Conservation (phyloP, 2,888 invertebrate species). For the Trichopoda pennipes region DNA sequence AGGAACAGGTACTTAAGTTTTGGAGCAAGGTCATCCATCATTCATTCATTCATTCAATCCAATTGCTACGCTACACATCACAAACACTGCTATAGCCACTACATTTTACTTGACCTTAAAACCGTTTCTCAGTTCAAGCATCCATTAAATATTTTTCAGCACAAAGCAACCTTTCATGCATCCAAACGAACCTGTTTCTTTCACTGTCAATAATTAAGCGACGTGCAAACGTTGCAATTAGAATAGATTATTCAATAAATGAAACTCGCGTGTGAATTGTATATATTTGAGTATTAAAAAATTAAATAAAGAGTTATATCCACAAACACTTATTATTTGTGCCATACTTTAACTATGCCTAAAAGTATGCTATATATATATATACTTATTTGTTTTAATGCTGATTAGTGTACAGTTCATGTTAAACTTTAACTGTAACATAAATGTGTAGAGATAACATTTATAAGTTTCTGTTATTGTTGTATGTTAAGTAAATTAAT, state of each 20-base stretch:
- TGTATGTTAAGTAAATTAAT: too few relatives aligned
- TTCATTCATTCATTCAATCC: constrained; percentile 35
- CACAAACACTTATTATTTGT: too few relatives aligned
- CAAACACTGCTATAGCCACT: constrained; percentile 30
- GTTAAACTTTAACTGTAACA: not conserved
- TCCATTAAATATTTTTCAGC: constrained; percentile 7
- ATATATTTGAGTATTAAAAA: too few relatives aligned
- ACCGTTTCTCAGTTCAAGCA: constrained; percentile 27
- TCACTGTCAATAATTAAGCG: constrained; percentile 55
- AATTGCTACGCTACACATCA: constrained; percentile 53
- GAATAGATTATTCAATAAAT: constrained; percentile 5
- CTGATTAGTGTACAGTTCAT: not conserved
- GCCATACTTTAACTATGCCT: constrained; percentile 39
- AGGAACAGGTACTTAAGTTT: constrained; percentile 60
- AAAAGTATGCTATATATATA: constrained; percentile 38
- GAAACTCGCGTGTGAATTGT: too few relatives aligned
- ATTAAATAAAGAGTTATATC: not conserved
- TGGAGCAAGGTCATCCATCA: constrained; percentile 49
- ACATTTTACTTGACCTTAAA: constrained; percentile 48
- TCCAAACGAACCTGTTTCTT: constrained; percentile 63
- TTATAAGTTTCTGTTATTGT: too few relatives aligned
- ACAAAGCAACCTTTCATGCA: not conserved
- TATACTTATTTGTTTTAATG: not conserved
- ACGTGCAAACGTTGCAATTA: constrained; percentile 27
- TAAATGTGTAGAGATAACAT: not conserved